Conservation (phyloP, 1,140 invertebrate genomes). For the Tetraneura akinire region DNA sequence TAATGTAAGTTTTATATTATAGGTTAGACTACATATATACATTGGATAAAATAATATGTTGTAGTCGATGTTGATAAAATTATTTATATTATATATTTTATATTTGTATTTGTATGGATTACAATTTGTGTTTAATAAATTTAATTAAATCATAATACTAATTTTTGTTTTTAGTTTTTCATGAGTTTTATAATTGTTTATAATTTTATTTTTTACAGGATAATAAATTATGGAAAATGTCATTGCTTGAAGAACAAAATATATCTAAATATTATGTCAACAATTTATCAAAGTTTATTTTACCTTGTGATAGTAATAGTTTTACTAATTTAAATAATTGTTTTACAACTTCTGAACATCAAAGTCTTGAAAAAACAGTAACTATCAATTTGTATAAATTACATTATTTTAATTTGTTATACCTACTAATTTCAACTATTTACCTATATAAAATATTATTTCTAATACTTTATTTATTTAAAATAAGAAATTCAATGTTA, state of each 20-base stretch:
- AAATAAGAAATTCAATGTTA: too few relatives aligned
- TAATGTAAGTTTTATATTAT: constrained; percentile 48
- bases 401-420: neutral
- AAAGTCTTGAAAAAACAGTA: constrained; percentile 32
- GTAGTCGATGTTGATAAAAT: too few relatives aligned
- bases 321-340: neutral
- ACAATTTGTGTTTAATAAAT: too few relatives aligned
- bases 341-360: constrained; percentile 9
- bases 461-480: too few relatives aligned
- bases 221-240: constrained; percentile 45
- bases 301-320: constrained; percentile 28
- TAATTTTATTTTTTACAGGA: constrained; percentile 51
- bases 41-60: too few relatives aligned
- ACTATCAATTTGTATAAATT: constrained; percentile 6
- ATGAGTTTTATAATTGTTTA: neutral
- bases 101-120: too few relatives aligned
- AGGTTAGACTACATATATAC: too few relatives aligned
- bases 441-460: too few relatives aligned
- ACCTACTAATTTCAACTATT: neutral
- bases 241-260: constrained; percentile 27
- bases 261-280: constrained; percentile 47
- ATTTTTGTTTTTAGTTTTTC: neutral
- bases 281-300: constrained; percentile 48
- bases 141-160: too few relatives aligned
- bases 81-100: too few relatives aligned